A percentile compares a stretch with the other conserved stretches of the same genome.
phyloP scores from a whole-genome alignment of 2,113 vertebrate species.

The Phrynosoma blainvillii region DNA sequence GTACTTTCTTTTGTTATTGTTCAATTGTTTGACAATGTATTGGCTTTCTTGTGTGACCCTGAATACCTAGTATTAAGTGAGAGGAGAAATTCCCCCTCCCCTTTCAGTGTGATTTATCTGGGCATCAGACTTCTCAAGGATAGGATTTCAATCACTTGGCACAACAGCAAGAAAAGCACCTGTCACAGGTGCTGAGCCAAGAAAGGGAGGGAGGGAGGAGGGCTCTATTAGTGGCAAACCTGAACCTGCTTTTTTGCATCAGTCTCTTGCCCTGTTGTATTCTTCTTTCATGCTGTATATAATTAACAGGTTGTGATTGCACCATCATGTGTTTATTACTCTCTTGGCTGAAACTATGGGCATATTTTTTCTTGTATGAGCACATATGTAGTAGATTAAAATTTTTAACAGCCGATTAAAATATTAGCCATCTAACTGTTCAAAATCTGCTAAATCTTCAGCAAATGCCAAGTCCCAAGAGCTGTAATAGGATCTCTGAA shows the following conservation, averaged over 20 bases:
- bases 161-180: not conserved
- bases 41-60: not conserved
- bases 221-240: not conserved
- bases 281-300: not conserved
- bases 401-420: slow-evolving; percentile 74
- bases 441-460: slow-evolving; percentile 53
- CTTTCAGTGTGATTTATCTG: not conserved
- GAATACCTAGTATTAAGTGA: not conserved
- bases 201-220: no score
- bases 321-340: slow-evolving; percentile 1
- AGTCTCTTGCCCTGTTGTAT: not conserved
- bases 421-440: slow-evolving; percentile 63
- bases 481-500: not conserved
- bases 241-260: not conserved
- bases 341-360: not conserved
- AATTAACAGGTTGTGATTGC: not conserved
- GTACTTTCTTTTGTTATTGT: no score
- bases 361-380: accelerated
- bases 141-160: not conserved
- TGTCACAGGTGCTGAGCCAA: not conserved
- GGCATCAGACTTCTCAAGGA: not conserved
- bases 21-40: not conserved
- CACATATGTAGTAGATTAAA: slow-evolving; percentile 49
- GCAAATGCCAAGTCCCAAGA: slow-evolving; percentile 33
- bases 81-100: not conserved